These are phyloP conservation scores for Hydrophis major DNA, from an alignment of 2,797 vertebrate genomes.

Conservation along the genomic window DNA sequence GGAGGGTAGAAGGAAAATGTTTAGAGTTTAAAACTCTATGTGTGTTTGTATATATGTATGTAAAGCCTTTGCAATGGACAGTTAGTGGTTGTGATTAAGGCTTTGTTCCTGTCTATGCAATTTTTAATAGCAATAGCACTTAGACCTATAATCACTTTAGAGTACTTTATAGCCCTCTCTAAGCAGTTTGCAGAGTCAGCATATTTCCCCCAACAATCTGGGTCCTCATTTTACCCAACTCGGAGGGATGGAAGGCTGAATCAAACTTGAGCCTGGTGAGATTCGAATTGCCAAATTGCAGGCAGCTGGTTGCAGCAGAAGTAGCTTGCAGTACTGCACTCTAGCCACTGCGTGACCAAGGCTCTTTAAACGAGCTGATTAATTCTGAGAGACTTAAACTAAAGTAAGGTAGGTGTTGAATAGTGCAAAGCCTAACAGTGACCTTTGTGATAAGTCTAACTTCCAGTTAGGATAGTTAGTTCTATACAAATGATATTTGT, in stretches of 20 bases:
- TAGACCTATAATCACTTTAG: too few species aligned
- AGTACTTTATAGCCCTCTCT: too few species aligned
- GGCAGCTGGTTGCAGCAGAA: too few species aligned
- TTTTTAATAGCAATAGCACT: neutral
- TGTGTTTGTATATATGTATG: neutral
- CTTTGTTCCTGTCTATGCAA: neutral
- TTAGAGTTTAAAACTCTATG: neutral
- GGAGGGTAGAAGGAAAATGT: neutral
- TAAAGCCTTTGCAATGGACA: neutral
- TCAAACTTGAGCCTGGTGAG: too few species aligned
- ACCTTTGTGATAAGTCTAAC: neutral
- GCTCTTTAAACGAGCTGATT: neutral
- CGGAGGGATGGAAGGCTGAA: too few species aligned
- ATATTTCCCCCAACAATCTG: too few species aligned
- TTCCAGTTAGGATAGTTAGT: neutral
- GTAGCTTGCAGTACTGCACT: too few species aligned
- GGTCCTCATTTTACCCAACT: too few species aligned
- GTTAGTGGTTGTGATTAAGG: neutral
- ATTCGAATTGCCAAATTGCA: too few species aligned
- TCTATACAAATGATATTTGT: neutral
- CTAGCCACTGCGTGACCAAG: too few species aligned
- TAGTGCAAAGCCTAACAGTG: neutral
- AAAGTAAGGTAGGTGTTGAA: neutral
- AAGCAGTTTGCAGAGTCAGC: too few species aligned
- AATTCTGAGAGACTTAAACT: neutral